Conservation (phyloP, 1,140 invertebrate genomes). For the Drosophila kurseongensis region DNA sequence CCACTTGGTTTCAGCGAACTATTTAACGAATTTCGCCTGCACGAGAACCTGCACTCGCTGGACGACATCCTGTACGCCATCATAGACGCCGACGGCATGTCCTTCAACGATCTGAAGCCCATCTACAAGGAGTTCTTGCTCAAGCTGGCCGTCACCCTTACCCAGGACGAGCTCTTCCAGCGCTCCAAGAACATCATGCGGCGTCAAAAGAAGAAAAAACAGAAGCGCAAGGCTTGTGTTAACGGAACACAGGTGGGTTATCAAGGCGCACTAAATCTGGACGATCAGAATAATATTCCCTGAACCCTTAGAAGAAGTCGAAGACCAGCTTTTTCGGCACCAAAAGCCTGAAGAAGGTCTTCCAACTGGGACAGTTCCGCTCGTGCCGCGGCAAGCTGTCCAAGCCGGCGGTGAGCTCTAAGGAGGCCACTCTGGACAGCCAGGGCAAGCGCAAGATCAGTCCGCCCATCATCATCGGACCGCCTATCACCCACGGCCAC, state of each 20-base stretch:
- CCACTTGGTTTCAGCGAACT: constrained; percentile 93
- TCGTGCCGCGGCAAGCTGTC: constrained; percentile 73
- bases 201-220: constrained; percentile 89
- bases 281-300: neutral
- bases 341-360: constrained; percentile 86
- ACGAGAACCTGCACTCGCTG: constrained; percentile 93
- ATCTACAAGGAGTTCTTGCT: constrained; percentile 95
- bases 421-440: constrained; percentile 50
- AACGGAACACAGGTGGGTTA: constrained; percentile 62
- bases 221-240: constrained; percentile 85
- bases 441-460: constrained; percentile 54
- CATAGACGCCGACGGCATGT: constrained; percentile 95
- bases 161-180: constrained; percentile 95
- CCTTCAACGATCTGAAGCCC: constrained; percentile 95
- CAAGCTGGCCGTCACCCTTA: constrained; percentile 93
- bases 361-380: constrained; percentile 79
- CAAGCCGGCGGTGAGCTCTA: constrained; percentile 39
- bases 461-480: constrained; percentile 48
- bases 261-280: neutral
- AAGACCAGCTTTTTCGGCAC: constrained; percentile 86
- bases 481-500: constrained; percentile 59
- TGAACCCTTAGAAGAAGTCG: constrained; percentile 84
- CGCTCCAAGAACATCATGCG: constrained; percentile 95
- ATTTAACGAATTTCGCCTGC: constrained; percentile 92
- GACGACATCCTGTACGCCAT: constrained; percentile 95